Base-by-base conservation (phyloP, 2,888 invertebrate species). In the Heliconius hortense region DNA sequence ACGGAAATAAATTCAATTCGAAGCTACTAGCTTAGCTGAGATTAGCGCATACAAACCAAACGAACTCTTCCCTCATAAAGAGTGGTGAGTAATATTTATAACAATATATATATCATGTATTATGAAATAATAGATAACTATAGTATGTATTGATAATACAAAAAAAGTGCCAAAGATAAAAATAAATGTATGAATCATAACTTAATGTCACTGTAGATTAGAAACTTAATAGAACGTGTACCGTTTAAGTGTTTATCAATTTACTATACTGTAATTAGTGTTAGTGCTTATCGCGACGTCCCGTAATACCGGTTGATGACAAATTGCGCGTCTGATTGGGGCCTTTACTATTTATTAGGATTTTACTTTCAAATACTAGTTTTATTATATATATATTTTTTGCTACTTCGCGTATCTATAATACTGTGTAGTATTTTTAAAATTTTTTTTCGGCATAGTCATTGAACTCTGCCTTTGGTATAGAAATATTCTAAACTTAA, bases 191-290 rank as follows among this genome's bases (percentile, higher is more conserved):
- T 69, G 69, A 69, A 69, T 69, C 31, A 56, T 13, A 56, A 31
- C 15, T 53, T 56, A 68, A 62, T 31, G 60, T 60, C n/a, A 43
- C 21, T 68, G 15, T 24, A 53, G 60, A 73, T 67, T 73, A 73
- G 68, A 73, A 73, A 73, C 48, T 68, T 59, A 60, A 68, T 74
- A 24, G 60, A 68, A 68, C 60, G 18, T 68, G 73, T 67, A 68
- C 43, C 73, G 43, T 48, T 68, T 62, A 68, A 18, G 73, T 68
- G 39, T 73, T 67, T 60, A 48, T 68, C 60, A 18, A 62, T 74
- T 68, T 74, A 74, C 43, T n/a, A 62, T 74, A 62, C n/a, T n/a
- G n/a, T 74, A 74, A 74, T 74, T 74, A 68, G 66, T 60, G 60
- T 10, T 26, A n/a, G 56, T 59, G 67, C 28, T 67, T 67, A 24